Conservation (phyloP, 2,113 vertebrate genomes). For the Corvus hawaiiensis region DNA sequence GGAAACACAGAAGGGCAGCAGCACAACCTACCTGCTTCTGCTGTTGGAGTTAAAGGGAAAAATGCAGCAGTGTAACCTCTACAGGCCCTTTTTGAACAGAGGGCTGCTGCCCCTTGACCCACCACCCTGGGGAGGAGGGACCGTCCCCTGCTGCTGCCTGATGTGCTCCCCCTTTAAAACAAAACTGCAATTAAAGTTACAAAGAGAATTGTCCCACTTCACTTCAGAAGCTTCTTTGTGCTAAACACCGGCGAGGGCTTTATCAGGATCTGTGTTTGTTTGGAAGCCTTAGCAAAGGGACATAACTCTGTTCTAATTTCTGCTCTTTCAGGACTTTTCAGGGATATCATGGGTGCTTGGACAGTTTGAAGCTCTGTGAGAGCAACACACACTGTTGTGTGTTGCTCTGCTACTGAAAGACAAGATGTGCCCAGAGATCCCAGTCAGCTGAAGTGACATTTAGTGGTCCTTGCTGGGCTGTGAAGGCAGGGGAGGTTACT, state of each 20-base stretch:
- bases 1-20: background rate
- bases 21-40: background rate
- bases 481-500: background rate
- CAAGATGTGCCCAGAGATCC: background rate
- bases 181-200: background rate
- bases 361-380: background rate
- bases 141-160: background rate
- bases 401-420: background rate
- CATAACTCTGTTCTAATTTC: background rate
- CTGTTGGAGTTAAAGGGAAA: background rate
- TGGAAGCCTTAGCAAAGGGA: background rate
- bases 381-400: accelerated
- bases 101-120: background rate
- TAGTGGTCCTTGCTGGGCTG: background rate
- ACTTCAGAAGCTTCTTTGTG: background rate
- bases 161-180: background rate
- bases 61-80: background rate
- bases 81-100: background rate
- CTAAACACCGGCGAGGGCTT: accelerated
- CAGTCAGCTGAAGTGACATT: background rate
- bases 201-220: background rate
- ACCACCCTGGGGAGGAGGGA: background rate
- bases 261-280: background rate
- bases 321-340: background rate
- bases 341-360: background rate